Evolutionary conservation across 2,113 vertebrate species (phyloP), one percentile per base, ranked within the genome.

Genomic region (Chrysemys picta): DNA sequence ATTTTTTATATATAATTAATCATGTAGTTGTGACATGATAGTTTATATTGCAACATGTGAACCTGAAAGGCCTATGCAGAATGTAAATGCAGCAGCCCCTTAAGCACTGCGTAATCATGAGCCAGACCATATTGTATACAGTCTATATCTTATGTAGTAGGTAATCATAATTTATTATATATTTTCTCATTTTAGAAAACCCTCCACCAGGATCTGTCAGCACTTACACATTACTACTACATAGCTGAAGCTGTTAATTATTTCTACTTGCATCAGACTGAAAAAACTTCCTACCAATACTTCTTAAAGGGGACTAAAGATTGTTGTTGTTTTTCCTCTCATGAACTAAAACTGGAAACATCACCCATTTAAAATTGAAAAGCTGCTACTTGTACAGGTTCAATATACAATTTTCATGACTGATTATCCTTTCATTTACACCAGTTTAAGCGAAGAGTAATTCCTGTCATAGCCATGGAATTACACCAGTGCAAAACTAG

Each of bases 1-100:
- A 50, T 89, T 88, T 94, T 88, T 95, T 79, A 47, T 38, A 81
- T 27, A 84, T 89, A 97, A 92, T 96, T 97, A 95, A 97, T 96
- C 62, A 95, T 92, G 62, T 57, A n/a, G 21, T 79, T 87, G 76
- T 93, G 79, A 75, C 92, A 75, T 95, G 96, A 94, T 95, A 97
- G 96, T 96, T 89, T 95, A 87, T 95, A 94, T 95, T 96, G 96
- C 89, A 96, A 93, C 87, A 95, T 93, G 88, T n/a, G 93, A 96
- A 96, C 84, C n/a, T 95, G 94, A 92, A 95, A 91, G 24, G 5
- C 85, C 95, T 9, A 90, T 93, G 88, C 91, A 92, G 97, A 95
- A 96, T 95, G 87, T 85, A 96, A 95, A 95, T 95, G 92, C 54
- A 91, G 81, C 81, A 93, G 89, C 92, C 85, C 93, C 94, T 92